Evolutionary conservation across 2,888 invertebrate species (phyloP).

Genomic region (Melanotus villosus): DNA sequence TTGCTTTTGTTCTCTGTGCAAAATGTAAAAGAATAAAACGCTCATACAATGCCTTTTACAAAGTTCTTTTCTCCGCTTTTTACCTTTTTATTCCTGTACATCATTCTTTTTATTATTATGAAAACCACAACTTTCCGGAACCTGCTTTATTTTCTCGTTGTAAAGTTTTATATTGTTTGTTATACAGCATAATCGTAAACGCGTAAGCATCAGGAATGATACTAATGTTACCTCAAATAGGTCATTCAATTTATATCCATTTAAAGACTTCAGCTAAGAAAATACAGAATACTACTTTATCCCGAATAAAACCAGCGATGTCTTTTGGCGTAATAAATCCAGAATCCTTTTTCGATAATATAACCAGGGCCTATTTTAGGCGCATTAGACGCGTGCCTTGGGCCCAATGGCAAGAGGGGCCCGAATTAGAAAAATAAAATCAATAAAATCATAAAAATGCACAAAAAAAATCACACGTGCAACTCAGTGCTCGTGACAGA

Average conservation of each 20-base stretch:
- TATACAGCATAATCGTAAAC: slow-evolving; percentile 1
- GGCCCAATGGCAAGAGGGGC: too few relatives aligned
- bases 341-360: too few relatives aligned
- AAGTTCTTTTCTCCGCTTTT: not conserved
- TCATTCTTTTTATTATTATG: not conserved
- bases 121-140: slow-evolving; percentile 4
- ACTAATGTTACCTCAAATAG: not conserved
- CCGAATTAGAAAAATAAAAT: too few relatives aligned
- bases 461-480: too few relatives aligned
- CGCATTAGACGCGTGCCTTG: too few relatives aligned
- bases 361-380: too few relatives aligned
- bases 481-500: too few relatives aligned
- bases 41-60: not conserved
- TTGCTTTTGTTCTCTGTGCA: not conserved
- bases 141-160: slow-evolving; percentile 1
- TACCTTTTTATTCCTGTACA: not conserved
- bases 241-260: not conserved
- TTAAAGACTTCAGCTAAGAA: too few relatives aligned
- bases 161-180: not conserved
- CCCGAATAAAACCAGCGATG: too few relatives aligned
- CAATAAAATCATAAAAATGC: too few relatives aligned
- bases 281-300: too few relatives aligned
- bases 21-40: not conserved
- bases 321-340: too few relatives aligned
- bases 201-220: not conserved